Conservation (phyloP, 2,888 invertebrate species). For the Cantharis rufa region DNA sequence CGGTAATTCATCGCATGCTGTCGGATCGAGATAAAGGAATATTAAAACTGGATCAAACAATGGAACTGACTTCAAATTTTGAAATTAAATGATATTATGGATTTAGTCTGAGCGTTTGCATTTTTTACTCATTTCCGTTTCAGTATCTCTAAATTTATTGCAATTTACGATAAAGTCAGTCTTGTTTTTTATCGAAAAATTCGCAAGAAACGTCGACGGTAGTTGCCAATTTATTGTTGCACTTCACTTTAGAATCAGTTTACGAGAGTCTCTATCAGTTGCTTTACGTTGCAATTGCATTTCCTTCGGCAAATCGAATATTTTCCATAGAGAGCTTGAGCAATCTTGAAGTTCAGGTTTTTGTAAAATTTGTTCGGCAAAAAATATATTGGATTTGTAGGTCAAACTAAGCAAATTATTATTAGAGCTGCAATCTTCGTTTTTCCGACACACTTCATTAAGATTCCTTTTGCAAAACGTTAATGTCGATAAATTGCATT, state of each 20-base stretch:
- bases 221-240: neutral
- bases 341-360: neutral
- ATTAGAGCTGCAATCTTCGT: neutral
- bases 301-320: neutral
- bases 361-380: neutral
- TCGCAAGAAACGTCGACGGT: neutral
- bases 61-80: neutral
- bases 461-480: neutral
- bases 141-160: neutral
- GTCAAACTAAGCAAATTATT: neutral
- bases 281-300: neutral
- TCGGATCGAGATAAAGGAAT: neutral
- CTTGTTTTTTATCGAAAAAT: neutral
- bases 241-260: neutral
- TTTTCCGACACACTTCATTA: neutral
- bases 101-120: neutral
- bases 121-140: neutral
- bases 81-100: neutral
- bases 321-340: neutral
- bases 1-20: conserved; percentile 36
- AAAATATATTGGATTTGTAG: neutral
- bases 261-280: neutral
- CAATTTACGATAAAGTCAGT: neutral
- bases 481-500: neutral
- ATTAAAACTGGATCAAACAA: neutral